phyloP scores from a whole-genome alignment of 2,113 vertebrate species.

The Mohoua ochrocephala region DNA sequence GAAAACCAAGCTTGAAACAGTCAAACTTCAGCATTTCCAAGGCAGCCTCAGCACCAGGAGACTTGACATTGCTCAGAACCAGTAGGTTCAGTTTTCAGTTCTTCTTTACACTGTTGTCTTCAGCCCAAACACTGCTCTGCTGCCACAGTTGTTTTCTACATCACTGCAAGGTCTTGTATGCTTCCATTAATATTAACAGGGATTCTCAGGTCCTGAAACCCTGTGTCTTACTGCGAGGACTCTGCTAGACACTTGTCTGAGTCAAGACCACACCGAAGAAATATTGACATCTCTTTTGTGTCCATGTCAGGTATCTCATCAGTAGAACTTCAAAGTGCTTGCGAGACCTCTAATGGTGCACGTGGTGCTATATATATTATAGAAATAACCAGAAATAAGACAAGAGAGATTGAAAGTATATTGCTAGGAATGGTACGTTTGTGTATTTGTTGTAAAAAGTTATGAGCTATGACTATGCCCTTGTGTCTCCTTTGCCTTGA shows the following conservation, averaged over 20 bases:
- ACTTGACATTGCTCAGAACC: background rate
- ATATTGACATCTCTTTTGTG: background rate
- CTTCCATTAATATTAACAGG: background rate
- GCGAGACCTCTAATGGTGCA: background rate
- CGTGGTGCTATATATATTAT: background rate
- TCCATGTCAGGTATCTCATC: background rate
- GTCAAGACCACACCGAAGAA: background rate
- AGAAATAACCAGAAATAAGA: conserved; percentile 2
- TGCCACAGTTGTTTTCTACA: background rate
- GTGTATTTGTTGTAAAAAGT: conserved; percentile 46
- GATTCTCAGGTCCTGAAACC: background rate
- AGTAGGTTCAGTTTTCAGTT: background rate
- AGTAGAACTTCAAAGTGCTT: background rate
- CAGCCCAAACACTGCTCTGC: background rate
- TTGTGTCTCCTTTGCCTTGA: conserved; percentile 16
- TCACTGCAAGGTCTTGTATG: background rate
- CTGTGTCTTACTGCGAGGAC: background rate
- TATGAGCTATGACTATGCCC: conserved; percentile 18
- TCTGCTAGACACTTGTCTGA: background rate
- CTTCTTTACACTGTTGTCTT: background rate
- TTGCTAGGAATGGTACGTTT: background rate
- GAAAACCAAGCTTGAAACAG: background rate
- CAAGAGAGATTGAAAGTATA: background rate
- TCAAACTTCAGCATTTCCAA: background rate
- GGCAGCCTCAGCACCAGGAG: background rate